Evolutionary conservation across 2,797 vertebrate genomes (phyloP).

Genomic region (Sphenopsis melanotis): DNA sequence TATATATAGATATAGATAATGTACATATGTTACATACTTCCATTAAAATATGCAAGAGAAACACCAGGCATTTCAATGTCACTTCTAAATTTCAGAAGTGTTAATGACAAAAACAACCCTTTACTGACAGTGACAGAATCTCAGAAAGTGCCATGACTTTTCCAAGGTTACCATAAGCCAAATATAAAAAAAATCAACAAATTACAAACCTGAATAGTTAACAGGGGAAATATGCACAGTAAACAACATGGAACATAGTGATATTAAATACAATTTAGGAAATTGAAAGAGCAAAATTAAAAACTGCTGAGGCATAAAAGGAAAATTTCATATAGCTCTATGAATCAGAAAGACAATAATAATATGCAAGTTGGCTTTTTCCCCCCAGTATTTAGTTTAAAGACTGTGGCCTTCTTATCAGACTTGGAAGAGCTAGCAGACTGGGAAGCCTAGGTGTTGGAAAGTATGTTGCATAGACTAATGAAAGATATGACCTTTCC

Average conservation of each 20-base stretch:
- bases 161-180: not conserved
- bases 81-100: not conserved
- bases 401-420: not conserved
- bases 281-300: slow-evolving; percentile 69
- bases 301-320: slow-evolving; percentile 66
- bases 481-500: not conserved
- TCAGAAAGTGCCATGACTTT: not conserved
- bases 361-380: accelerated
- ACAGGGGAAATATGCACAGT: slow-evolving; percentile 5
- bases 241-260: slow-evolving; percentile 32
- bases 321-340: slow-evolving; percentile 31
- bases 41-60: not conserved
- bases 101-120: not conserved
- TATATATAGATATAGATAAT: not conserved
- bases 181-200: not conserved
- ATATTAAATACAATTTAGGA: slow-evolving; percentile 66
- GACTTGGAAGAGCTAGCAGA: not conserved
- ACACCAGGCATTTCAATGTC: not conserved
- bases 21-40: not conserved
- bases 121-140: not conserved
- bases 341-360: slow-evolving; percentile 38
- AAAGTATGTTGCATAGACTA: not conserved
- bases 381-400: not conserved
- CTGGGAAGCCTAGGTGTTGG: not conserved
- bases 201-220: slow-evolving; percentile 14